A percentile compares a stretch with the other conserved stretches of the same genome.
These are phyloP conservation scores for Apostichopus japonicus DNA, from an alignment of 35 echinoderm and acorn worm genomes.

Conservation along the genomic window DNA sequence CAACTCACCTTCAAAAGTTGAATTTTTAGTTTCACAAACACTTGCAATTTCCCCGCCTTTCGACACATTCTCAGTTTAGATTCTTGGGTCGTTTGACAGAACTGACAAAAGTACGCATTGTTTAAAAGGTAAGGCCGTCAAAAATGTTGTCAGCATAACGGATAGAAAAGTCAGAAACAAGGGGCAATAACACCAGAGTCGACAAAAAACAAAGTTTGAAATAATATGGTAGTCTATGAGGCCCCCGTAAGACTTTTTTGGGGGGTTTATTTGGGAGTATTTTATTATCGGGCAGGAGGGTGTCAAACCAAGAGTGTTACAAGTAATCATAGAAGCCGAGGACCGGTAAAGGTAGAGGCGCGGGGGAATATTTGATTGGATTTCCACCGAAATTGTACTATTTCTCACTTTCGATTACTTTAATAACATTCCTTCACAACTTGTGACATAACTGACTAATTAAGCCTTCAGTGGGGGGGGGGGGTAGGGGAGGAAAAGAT, in stretches of 20 bases:
- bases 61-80: slow-evolving; percentile 35
- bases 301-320: slow-evolving; percentile 31
- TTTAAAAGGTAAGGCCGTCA: slow-evolving; percentile 37
- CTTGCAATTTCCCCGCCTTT: slow-evolving; percentile 9
- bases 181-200: slow-evolving; percentile 40
- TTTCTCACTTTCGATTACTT: not conserved
- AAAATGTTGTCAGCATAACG: slow-evolving; percentile 41
- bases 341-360: not conserved
- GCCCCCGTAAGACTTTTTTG: not conserved
- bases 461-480: not conserved
- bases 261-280: not conserved
- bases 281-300: not conserved
- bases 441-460: slow-evolving; percentile 12
- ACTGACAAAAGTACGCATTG: slow-evolving; percentile 1
- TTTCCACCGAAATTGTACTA: not conserved
- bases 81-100: slow-evolving; percentile 9
- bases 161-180: not conserved
- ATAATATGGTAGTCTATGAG: slow-evolving; percentile 25
- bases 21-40: slow-evolving; percentile 41
- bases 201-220: slow-evolving; percentile 5
- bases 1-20: slow-evolving; percentile 42
- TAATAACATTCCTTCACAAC: slow-evolving; percentile 25
- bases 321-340: slow-evolving; percentile 21
- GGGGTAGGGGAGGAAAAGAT: not conserved
- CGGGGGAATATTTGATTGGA: not conserved